Conservation (phyloP, 2,113 vertebrate species). For the Tylochromis polylepis region DNA sequence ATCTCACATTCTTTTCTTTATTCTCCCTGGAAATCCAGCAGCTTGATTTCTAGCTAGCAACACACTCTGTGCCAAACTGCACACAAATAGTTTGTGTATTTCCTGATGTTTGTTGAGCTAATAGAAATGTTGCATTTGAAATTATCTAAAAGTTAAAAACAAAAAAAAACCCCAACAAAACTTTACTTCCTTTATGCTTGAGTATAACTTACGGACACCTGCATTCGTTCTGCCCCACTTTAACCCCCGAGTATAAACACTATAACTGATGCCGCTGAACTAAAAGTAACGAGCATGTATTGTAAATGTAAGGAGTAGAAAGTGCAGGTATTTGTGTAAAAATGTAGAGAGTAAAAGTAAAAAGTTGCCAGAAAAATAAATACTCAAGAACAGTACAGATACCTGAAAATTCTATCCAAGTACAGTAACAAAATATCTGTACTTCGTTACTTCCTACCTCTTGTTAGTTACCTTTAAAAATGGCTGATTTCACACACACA, state of each 20-base stretch:
- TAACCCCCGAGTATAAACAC: not conserved
- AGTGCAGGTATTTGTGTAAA: not conserved
- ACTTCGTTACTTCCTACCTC: not conserved
- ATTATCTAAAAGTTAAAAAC: not conserved
- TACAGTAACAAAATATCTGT: not conserved
- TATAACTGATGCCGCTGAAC: not conserved
- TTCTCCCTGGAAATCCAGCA: rapidly evolving
- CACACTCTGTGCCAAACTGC: not conserved
- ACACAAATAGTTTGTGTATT: not conserved
- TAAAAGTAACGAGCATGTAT: not conserved
- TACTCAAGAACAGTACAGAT: rapidly evolving
- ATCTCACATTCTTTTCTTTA: not conserved
- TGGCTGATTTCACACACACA: not conserved
- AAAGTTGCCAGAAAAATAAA: not conserved
- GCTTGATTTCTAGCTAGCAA: not conserved
- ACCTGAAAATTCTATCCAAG: not conserved
- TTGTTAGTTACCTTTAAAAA: not conserved
- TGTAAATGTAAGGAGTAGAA: not conserved
- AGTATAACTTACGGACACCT: rapidly evolving
- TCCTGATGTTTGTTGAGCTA: not conserved
- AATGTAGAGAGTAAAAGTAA: rapidly evolving
- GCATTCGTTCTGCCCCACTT: not conserved
- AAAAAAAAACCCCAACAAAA: no score
- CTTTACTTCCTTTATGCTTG: rapidly evolving
- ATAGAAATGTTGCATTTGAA: not conserved